phyloP scores from a whole-genome alignment of 1,140 invertebrate species.

The Periplaneta americana region DNA sequence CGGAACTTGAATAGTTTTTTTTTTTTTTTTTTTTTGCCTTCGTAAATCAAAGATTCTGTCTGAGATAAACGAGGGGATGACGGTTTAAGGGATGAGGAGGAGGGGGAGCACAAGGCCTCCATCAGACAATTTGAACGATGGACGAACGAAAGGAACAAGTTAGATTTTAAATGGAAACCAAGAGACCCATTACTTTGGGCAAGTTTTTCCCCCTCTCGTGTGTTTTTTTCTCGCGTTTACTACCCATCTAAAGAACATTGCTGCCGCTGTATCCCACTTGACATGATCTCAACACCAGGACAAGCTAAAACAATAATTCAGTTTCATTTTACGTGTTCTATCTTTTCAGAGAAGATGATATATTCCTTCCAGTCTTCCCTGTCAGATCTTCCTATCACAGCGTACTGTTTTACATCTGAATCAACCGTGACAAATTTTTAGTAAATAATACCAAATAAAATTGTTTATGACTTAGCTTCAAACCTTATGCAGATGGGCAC shows the following conservation, averaged over 20 bases:
- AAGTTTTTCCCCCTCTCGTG: not conserved
- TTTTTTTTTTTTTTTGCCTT: slow-evolving; percentile 1
- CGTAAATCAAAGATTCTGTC: slow-evolving; percentile 6
- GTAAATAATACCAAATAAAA: no score
- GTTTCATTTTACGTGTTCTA: no score
- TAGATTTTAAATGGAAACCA: slow-evolving; percentile 6
- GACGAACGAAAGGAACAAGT: not conserved
- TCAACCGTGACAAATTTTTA: no score
- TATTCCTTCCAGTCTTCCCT: no score
- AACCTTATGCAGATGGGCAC: no score
- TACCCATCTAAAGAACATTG: not conserved
- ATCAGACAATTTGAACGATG: slow-evolving; percentile 7
- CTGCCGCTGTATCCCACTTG: not conserved
- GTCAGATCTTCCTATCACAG: no score
- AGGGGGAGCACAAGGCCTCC: not conserved
- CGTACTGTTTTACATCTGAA: no score
- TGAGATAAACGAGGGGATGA: slow-evolving; percentile 2
- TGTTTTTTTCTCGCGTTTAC: not conserved
- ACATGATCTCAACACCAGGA: no score
- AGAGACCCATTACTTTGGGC: not conserved
- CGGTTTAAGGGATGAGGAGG: not conserved
- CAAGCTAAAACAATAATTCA: no score
- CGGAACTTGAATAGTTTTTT: not conserved
- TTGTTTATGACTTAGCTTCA: no score
- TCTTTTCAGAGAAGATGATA: no score